These are phyloP conservation scores for Ptilodon capucinus DNA, from an alignment of 2,888 invertebrate genomes.

Conservation along the genomic window DNA sequence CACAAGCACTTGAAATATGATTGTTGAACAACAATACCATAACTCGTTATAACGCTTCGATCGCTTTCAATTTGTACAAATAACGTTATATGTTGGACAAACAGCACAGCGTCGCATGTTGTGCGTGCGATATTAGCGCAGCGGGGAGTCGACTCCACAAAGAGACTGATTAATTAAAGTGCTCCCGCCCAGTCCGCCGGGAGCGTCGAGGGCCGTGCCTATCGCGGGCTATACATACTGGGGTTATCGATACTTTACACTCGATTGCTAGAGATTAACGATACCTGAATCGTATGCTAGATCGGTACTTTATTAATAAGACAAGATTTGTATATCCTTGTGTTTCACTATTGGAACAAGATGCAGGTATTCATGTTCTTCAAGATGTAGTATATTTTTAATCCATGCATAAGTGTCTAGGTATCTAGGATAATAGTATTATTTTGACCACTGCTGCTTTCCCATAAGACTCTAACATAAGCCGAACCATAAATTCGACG, in stretches of 20 bases:
- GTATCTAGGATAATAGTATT: too few species aligned
- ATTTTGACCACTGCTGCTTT: too few species aligned
- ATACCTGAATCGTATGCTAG: too few species aligned
- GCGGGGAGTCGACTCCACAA: conserved; percentile 66
- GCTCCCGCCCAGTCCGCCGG: conserved; percentile 71
- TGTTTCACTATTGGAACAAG: too few species aligned
- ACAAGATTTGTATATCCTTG: too few species aligned
- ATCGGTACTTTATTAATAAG: too few species aligned
- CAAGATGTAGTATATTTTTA: too few species aligned
- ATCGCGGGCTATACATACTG: conserved; percentile 42
- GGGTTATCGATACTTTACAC: conserved; percentile 62
- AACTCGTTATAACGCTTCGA: conserved; percentile 56
- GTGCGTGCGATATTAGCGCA: conserved; percentile 66
- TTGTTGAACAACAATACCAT: conserved; percentile 15
- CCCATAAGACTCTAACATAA: background rate
- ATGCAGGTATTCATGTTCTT: too few species aligned
- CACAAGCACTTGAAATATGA: background rate
- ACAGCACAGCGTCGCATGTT: conserved; percentile 63
- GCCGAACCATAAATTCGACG: background rate
- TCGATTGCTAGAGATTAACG: conserved; percentile 44
- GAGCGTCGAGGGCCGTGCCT: conserved; percentile 50
- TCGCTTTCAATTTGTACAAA: conserved; percentile 67
- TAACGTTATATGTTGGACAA: conserved; percentile 58
- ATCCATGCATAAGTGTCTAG: too few species aligned
- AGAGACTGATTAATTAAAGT: conserved; percentile 80